Evolutionary conservation across 2,797 vertebrate genomes (phyloP), one percentile per base, ranked within the genome.

Genomic region (Xenops minutus): DNA sequence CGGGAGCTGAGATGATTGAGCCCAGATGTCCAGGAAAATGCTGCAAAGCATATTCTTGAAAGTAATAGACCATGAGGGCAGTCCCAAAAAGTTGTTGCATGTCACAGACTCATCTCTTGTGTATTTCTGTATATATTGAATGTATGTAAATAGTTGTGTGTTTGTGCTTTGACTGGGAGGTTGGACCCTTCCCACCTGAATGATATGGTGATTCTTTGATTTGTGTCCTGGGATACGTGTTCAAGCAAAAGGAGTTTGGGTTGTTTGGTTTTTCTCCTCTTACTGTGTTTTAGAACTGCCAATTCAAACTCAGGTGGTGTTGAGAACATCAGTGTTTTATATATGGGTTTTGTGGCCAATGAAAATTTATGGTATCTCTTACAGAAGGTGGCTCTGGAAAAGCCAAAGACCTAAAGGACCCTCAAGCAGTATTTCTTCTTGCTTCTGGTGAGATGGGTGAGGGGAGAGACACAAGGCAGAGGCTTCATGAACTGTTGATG

Each of bases 301-400:
- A 55, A 32, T n/a, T 29, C 2, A 2, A 66, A 41, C 63, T 43
- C 12, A 14, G 30, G 20, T 74, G 29, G 5, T 4, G 1, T 6
- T 52, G 55, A 73, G 37, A 32, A 10, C 29, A 39, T 69, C 39
- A 7, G 5, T 29, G 7, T 27, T 37, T n/a, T 41, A n/a, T 17
- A 5, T 17, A 4, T 0, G 2, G 34, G 29, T 9, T 26, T 48
- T 46, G 32, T 68, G 52, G 46, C 14, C 4, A 4, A 12, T 8
- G 12, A 21, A 73, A 87, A 37, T 23, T 19, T 34, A 3, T 0
- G 1, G 14, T 56, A 56, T 52, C 18, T 21, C 30, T 32, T 54
- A 54, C 30, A 54, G 52, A 46, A 77, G 9, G 13, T 27, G 7
- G 8, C 37, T 69, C 15, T 85, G 51, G 59, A 79, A 87, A 86